Conservation (phyloP, 2,888 invertebrate species). For the Steinernema carpocapsae region DNA sequence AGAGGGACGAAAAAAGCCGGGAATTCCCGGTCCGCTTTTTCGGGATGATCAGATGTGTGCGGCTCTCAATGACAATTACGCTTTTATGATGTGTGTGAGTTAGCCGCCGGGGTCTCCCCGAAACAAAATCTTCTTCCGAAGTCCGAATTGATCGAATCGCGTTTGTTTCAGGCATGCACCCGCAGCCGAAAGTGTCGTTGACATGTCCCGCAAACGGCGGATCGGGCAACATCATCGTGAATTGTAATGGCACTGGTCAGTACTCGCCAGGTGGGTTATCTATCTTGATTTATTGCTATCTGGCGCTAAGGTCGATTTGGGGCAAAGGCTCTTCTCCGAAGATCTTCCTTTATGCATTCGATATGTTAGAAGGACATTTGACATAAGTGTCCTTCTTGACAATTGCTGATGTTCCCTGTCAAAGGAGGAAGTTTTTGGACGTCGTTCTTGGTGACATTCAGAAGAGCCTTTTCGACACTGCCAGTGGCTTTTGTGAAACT, state of each 20-base stretch:
- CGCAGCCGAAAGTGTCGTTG: conserved; percentile 33
- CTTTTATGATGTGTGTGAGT: background rate
- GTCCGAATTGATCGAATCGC: conserved; percentile 27
- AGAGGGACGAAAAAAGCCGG: background rate
- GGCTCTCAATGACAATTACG: background rate
- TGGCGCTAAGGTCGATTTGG: too few species aligned
- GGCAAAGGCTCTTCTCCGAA: too few species aligned
- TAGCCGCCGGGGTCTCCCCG: background rate
- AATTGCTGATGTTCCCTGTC: too few species aligned
- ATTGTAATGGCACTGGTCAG: conserved; percentile 31
- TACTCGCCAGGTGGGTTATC: conserved; percentile 28
- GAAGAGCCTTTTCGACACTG: too few species aligned
- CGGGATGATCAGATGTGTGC: conserved; percentile 31
- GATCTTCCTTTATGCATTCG: too few species aligned
- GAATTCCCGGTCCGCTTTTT: background rate
- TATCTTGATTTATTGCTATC: background rate
- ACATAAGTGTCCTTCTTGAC: too few species aligned
- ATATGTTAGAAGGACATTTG: too few species aligned
- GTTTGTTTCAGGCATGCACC: conserved; percentile 22
- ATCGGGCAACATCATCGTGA: background rate
- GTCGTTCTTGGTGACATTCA: too few species aligned
- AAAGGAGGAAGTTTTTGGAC: too few species aligned
- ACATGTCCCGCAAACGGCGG: conserved; percentile 18
- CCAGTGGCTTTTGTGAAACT: too few species aligned
- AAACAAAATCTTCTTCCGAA: background rate